Evolutionary conservation across 2,113 vertebrate species (phyloP).

Genomic region (Potamarius usumacintae): DNA sequence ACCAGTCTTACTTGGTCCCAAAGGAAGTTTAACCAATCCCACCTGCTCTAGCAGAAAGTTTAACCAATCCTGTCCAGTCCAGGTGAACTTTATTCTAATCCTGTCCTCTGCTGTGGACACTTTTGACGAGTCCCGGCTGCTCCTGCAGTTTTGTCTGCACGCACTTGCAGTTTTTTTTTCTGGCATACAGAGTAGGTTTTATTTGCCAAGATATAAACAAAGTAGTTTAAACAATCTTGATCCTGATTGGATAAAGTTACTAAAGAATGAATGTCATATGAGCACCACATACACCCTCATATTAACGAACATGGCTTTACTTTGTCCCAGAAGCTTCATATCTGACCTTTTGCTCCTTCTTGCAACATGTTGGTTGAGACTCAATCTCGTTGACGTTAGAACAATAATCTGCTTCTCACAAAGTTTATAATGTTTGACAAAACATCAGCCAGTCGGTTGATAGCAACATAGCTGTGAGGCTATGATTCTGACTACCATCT

Average conservation of each 20-base stretch:
- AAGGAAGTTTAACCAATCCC: not conserved
- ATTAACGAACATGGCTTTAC: not conserved
- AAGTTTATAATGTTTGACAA: not conserved
- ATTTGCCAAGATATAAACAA: not conserved
- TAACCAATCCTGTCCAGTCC: not conserved
- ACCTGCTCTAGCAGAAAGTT: not conserved
- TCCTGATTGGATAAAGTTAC: not conserved
- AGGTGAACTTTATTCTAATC: not conserved
- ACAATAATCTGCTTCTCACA: not conserved
- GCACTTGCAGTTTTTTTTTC: not conserved
- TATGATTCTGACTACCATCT: not conserved
- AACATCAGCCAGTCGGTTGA: not conserved
- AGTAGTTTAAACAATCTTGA: not conserved
- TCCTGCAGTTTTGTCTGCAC: not conserved
- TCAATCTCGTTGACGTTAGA: not conserved
- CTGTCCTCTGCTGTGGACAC: not conserved
- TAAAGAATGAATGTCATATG: not conserved
- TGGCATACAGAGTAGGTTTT: not conserved
- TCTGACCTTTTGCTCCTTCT: not conserved
- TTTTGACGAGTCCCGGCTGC: not conserved
- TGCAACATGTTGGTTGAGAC: not conserved
- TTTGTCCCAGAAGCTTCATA: not conserved
- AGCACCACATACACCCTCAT: not conserved
- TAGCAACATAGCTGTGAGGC: not conserved
- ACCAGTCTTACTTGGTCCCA: not conserved